These are phyloP conservation scores for Syngnathoides biaculeatus DNA, from an alignment of 2,113 vertebrate species.

Conservation along the genomic window DNA sequence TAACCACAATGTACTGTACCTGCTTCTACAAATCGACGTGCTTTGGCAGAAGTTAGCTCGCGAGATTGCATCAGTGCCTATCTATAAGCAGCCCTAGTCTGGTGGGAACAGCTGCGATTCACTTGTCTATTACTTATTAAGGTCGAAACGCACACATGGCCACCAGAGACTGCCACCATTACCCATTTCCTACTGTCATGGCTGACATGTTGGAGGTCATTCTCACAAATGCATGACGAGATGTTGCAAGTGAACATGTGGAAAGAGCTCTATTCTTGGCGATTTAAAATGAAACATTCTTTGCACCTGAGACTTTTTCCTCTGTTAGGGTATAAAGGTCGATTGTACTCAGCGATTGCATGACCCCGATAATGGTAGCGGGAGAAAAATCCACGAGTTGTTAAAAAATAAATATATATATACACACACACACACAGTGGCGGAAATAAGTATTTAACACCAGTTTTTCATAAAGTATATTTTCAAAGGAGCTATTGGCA, in stretches of 20 bases:
- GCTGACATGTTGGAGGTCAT: slow-evolving; percentile 9
- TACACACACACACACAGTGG: too few species aligned
- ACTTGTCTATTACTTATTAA: slow-evolving; percentile 14
- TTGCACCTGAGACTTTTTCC: too few species aligned
- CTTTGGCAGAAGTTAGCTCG: slow-evolving; percentile 12
- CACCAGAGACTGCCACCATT: slow-evolving; percentile 12
- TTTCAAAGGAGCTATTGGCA: too few species aligned
- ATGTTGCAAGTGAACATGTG: neutral
- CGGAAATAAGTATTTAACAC: too few species aligned
- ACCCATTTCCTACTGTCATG: slow-evolving; percentile 39
- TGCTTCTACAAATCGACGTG: neutral
- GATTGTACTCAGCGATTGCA: too few species aligned
- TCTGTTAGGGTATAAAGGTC: too few species aligned
- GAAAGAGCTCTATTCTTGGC: neutral
- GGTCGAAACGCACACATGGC: slow-evolving; percentile 35
- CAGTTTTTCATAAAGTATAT: too few species aligned
- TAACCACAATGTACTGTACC: neutral
- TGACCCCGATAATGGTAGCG: too few species aligned
- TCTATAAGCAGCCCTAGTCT: neutral
- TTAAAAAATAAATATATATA: too few species aligned
- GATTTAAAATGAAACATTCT: too few species aligned
- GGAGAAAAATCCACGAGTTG: too few species aligned
- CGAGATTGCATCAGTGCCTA: neutral
- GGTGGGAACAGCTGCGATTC: slow-evolving; percentile 17
- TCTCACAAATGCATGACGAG: slow-evolving; percentile 3